Evolutionary conservation across 2,888 invertebrate genomes (phyloP).

Genomic region (Geophilus truncorum): DNA sequence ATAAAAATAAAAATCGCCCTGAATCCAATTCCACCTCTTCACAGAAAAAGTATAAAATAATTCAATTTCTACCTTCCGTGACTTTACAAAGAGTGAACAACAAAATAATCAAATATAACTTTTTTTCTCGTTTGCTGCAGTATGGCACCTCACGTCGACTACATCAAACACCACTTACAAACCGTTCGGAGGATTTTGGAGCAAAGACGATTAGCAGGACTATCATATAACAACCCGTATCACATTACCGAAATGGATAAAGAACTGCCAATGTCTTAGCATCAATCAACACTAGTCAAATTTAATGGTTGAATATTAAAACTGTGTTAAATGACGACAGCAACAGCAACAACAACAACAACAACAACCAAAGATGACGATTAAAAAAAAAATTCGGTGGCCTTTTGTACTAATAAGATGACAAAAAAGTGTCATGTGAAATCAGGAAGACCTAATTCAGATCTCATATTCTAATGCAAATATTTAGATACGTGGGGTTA

Average conservation of each 20-base stretch:
- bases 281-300: background rate
- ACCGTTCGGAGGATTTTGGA: constrained; percentile 62
- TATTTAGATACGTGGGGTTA: constrained; percentile 27
- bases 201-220: background rate
- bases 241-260: constrained; percentile 10
- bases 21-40: no score
- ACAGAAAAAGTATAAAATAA: no score
- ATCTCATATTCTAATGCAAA: constrained; percentile 25
- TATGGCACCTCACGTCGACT: constrained; percentile 83
- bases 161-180: constrained; percentile 80
- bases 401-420: constrained; percentile 10
- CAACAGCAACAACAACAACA: no score
- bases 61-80: no score
- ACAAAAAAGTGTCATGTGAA: constrained; percentile 13
- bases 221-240: background rate
- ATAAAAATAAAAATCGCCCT: no score
- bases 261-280: constrained; percentile 23
- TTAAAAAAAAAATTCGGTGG: background rate
- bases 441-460: constrained; percentile 23
- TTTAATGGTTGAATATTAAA: background rate
- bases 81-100: no score
- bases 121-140: background rate
- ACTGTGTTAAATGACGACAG: background rate
- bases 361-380: background rate
- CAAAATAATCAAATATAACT: background rate